phyloP scores from a whole-genome alignment of 2,888 invertebrate species.

The Megalurothrips usitatus region DNA sequence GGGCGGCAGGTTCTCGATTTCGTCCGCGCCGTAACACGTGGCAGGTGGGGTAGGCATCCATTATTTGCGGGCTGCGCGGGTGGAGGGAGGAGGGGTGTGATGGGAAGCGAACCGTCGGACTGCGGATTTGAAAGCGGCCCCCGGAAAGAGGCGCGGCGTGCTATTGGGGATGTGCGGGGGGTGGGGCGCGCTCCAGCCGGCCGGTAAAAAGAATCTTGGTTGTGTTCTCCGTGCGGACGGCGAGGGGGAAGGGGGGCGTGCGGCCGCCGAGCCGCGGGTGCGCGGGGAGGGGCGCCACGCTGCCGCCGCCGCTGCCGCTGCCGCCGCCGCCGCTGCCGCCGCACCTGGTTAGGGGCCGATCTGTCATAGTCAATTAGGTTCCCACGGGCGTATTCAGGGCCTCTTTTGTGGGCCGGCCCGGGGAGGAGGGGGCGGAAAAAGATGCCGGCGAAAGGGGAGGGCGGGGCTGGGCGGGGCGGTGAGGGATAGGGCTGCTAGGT shows the following conservation, averaged over 20 bases:
- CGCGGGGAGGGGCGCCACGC: neutral
- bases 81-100: neutral
- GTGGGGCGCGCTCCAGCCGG: too few relatives aligned
- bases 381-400: slow-evolving; percentile 32
- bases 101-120: neutral
- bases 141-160: too few relatives aligned
- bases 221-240: neutral
- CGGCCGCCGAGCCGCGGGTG: neutral
- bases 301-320: too few relatives aligned
- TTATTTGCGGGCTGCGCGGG: neutral
- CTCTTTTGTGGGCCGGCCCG: slow-evolving; percentile 30
- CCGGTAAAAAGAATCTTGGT: too few relatives aligned
- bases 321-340: too few relatives aligned
- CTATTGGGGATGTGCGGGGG: too few relatives aligned
- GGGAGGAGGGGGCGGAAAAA: neutral
- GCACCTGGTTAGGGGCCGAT: neutral
- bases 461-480: neutral
- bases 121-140: too few relatives aligned
- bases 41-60: neutral
- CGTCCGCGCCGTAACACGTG: too few relatives aligned
- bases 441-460: neutral
- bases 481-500: neutral
- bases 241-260: neutral
- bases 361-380: slow-evolving; percentile 8
- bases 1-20: too few relatives aligned